Conservation (phyloP, 2,888 invertebrate genomes). For the Pollenia griseotomentosa region DNA sequence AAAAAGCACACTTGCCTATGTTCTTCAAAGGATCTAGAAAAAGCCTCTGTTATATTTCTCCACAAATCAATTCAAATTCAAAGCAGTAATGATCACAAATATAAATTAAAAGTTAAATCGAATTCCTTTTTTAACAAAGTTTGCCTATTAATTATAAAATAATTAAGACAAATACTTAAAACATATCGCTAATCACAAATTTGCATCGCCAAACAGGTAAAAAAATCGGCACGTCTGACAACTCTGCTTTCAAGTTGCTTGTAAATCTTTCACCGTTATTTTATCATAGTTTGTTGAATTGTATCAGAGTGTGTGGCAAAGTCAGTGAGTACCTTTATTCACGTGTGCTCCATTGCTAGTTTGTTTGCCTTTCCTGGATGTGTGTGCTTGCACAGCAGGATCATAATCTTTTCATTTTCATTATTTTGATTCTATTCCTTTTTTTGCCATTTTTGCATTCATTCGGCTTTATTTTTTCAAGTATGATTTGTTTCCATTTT, state of each 20-base stretch:
- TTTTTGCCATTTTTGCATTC: slow-evolving; percentile 49
- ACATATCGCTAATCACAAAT: too few relatives aligned
- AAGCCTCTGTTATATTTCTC: too few relatives aligned
- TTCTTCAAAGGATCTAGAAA: too few relatives aligned
- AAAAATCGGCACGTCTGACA: too few relatives aligned
- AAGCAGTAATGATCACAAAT: too few relatives aligned
- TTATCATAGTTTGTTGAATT: slow-evolving; percentile 11
- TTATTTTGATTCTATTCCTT: slow-evolving; percentile 10
- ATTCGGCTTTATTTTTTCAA: slow-evolving; percentile 39
- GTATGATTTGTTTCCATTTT: slow-evolving; percentile 11
- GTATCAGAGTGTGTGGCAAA: neutral
- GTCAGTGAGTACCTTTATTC: slow-evolving; percentile 74
- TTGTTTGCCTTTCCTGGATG: slow-evolving; percentile 74
- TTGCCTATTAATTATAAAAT: too few relatives aligned
- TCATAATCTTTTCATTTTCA: slow-evolving; percentile 69
- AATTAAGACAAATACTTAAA: too few relatives aligned
- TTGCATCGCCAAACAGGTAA: too few relatives aligned
- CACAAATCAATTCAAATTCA: too few relatives aligned
- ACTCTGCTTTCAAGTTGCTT: slow-evolving; percentile 43
- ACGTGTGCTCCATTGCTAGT: slow-evolving; percentile 32
- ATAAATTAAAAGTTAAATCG: too few relatives aligned
- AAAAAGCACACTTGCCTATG: too few relatives aligned
- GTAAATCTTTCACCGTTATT: slow-evolving; percentile 53
- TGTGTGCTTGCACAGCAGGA: slow-evolving; percentile 78
- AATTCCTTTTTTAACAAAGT: too few relatives aligned